Evolutionary conservation across 1,140 invertebrate species (phyloP).

Genomic region (Scaptodrosophila lebanonensis): DNA sequence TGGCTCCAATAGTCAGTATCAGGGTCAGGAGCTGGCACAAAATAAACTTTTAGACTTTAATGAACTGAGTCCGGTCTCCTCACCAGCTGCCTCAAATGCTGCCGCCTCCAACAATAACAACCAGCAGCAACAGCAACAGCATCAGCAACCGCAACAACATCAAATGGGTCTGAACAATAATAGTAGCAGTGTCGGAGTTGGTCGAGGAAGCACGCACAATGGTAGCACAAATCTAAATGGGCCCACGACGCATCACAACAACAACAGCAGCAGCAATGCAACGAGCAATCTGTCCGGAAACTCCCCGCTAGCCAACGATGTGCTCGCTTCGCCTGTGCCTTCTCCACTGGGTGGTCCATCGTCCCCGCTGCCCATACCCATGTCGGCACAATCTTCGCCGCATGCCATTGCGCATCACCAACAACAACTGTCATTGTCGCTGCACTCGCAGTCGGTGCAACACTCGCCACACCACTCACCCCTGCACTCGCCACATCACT

Average conservation of each 20-base stretch:
- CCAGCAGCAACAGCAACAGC: conserved; percentile 32
- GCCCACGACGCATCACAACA: conserved; percentile 9
- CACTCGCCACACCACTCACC: conserved; percentile 72
- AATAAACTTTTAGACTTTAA: conserved; percentile 63
- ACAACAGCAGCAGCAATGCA: conserved; percentile 38
- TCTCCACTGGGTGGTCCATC: conserved; percentile 62
- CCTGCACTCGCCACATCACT: conserved; percentile 67
- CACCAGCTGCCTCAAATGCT: conserved; percentile 46
- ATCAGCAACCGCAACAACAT: conserved; percentile 84
- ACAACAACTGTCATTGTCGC: conserved; percentile 57
- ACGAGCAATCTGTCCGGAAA: conserved; percentile 26
- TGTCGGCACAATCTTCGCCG: conserved; percentile 48
- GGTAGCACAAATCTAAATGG: conserved; percentile 30
- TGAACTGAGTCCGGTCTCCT: too few species aligned
- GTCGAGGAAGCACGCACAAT: conserved; percentile 46
- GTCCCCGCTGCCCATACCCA: conserved; percentile 73
- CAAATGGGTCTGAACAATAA: conserved; percentile 55
- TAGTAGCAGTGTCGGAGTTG: conserved; percentile 48
- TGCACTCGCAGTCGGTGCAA: conserved; percentile 52
- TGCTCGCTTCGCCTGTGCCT: conserved; percentile 50
- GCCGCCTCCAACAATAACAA: conserved; percentile 48
- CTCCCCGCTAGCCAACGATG: conserved; percentile 11
- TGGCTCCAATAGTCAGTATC: conserved; percentile 35
- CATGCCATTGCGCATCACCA: conserved; percentile 22
- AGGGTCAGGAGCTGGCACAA: conserved; percentile 34